Evolutionary conservation across 2,113 vertebrate species (phyloP).

Genomic region (Ctenodactylus gundi): DNA sequence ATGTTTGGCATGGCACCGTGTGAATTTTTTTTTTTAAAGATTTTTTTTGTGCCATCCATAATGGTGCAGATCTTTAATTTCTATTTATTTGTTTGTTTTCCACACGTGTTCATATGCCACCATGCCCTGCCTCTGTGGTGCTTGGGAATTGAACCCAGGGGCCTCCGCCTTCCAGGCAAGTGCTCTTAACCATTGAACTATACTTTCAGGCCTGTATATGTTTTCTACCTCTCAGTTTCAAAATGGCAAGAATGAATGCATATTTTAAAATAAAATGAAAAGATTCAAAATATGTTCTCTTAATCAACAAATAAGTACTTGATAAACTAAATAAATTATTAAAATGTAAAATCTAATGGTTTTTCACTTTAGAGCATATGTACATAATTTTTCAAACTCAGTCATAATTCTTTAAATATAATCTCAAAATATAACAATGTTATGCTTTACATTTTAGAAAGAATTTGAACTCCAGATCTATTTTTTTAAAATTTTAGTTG

Average conservation of each 20-base stretch:
- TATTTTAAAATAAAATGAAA: slow-evolving; percentile 19
- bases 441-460: slow-evolving; percentile 1
- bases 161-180: too few species aligned
- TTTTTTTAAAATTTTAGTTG: background rate
- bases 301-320: background rate
- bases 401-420: background rate
- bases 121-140: too few species aligned
- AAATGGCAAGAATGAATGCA: background rate
- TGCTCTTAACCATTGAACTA: too few species aligned
- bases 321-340: background rate
- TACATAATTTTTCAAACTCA: slow-evolving; percentile 3
- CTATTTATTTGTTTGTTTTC: too few species aligned
- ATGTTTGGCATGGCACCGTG: background rate
- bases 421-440: background rate
- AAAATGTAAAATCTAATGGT: background rate
- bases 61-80: too few species aligned
- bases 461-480: background rate
- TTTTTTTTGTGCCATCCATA: too few species aligned
- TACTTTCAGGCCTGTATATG: background rate
- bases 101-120: too few species aligned
- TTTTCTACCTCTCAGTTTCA: background rate
- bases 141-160: too few species aligned
- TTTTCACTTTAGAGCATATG: background rate
- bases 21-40: too few species aligned
- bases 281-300: slow-evolving; percentile 12